A percentile compares a stretch with the other conserved stretches of the same genome.
phyloP scores from a whole-genome alignment of 2,888 invertebrate species.

The Pachliopta kotzebuea region DNA sequence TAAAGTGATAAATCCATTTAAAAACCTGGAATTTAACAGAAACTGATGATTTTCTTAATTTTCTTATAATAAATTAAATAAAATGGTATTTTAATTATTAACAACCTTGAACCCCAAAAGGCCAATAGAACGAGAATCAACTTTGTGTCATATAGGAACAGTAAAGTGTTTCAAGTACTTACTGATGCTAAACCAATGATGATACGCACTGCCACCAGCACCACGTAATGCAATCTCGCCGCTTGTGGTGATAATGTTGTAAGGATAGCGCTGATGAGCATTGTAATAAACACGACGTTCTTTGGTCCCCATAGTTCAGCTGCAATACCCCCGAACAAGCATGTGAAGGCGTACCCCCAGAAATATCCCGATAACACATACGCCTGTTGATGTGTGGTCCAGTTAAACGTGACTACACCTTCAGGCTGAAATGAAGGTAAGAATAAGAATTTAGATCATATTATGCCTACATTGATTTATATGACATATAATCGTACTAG shows the following conservation, averaged over 20 bases:
- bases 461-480: background rate
- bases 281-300: constrained; percentile 79
- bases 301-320: constrained; percentile 84
- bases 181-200: constrained; percentile 83
- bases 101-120: too few relatives aligned
- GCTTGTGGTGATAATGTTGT: constrained; percentile 83
- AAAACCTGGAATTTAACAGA: too few relatives aligned
- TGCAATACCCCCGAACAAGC: constrained; percentile 82
- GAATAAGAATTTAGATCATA: background rate
- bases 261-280: constrained; percentile 75
- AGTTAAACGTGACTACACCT: constrained; percentile 67
- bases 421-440: constrained; percentile 50
- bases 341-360: constrained; percentile 82
- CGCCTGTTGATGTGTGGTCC: constrained; percentile 83
- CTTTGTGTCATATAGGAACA: background rate
- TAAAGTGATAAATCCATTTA: too few relatives aligned
- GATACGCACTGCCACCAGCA: constrained; percentile 80
- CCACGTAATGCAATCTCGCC: constrained; percentile 79
- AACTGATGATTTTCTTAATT: too few relatives aligned
- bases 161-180: constrained; percentile 43
- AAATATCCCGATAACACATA: constrained; percentile 81
- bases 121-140: background rate
- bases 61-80: too few relatives aligned
- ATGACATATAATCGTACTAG: background rate
- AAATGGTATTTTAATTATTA: too few relatives aligned